Evolutionary conservation across 2,888 invertebrate species (phyloP), one percentile per base, ranked within the genome.

Genomic region (Chaitophorus viminalis): DNA sequence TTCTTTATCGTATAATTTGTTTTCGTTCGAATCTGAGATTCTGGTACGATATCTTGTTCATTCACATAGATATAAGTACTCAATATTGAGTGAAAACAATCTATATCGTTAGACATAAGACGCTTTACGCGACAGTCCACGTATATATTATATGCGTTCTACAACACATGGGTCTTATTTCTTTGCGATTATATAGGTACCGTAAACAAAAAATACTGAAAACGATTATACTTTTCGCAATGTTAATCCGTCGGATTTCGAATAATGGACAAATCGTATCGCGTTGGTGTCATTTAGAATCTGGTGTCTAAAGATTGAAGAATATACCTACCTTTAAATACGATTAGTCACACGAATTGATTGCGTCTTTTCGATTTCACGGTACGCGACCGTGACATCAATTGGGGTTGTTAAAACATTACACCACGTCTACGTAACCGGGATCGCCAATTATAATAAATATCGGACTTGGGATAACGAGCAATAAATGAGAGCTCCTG

Each of bases 341-440:
- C 82, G 52, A 82, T 82, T 82, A 72, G 82, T 82, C 82, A 82
- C 82, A 82, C 82, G 52, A 31, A 72, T 72, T 52, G 70, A 82
- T 82, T 33, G 52, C 52, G 72, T 82, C 54, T 52, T 52, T 72
- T 54, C 82, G 70, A 82, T 82, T 72, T 82, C 72, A 72, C 72
- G 72, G 31, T 54, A 33, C 82, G 31, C 52, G 33, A 72, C 82
- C 65, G 79, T 79, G 79, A 79, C 79, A 65, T 65, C 33, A 65
- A 36, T 65, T 39, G 18, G n/a, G 79, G 60, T n/a, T 79, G 65
- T 79, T 79, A 79, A 65, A 39, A 65, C 39, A 79, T 65, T 79
- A 79, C 79, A 21, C 39, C 79, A 21, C 39, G 39, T 65, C 36
- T 79, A 39, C 25, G 60, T 60, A 60, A 60, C n/a, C 36, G 25